phyloP scores from a whole-genome alignment of 2,888 invertebrate species.

The Eupelmus urozonus region DNA sequence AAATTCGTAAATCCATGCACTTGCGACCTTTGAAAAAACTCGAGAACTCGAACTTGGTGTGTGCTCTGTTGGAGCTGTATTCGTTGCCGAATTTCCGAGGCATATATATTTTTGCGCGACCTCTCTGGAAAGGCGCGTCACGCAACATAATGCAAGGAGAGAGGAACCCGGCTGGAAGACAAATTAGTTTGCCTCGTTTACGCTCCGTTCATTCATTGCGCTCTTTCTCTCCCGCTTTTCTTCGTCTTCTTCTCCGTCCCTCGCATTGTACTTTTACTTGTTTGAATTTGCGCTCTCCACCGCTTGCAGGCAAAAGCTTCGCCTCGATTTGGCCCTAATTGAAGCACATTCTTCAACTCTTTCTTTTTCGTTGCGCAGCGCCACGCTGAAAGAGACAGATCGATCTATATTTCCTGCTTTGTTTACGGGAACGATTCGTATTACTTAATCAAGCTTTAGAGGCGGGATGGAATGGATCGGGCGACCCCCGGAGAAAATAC shows the following conservation, averaged over 20 bases:
- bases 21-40: no score
- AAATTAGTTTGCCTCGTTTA: slow-evolving; percentile 51
- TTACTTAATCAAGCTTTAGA: slow-evolving; percentile 20
- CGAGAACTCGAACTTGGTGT: no score
- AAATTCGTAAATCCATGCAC: no score
- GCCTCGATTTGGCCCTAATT: slow-evolving; percentile 7
- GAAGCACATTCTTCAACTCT: slow-evolving; percentile 29
- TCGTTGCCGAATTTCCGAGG: background rate
- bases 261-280: slow-evolving; percentile 11
- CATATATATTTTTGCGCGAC: background rate
- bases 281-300: background rate
- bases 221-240: slow-evolving; percentile 1
- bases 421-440: slow-evolving; percentile 1
- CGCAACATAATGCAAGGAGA: slow-evolving; percentile 31
- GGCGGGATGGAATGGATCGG: no score
- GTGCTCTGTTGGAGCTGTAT: no score
- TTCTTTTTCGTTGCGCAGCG: background rate
- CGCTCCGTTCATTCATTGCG: slow-evolving; percentile 36
- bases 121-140: background rate
- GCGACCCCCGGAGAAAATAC: no score
- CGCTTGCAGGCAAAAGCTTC: slow-evolving; percentile 8
- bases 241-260: slow-evolving; percentile 6
- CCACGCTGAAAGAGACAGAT: background rate
- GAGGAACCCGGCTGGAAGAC: slow-evolving; percentile 10
- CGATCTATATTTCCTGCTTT: background rate